phyloP scores from a whole-genome alignment of 2,888 invertebrate genomes.

The Drosophila buzzatii region DNA sequence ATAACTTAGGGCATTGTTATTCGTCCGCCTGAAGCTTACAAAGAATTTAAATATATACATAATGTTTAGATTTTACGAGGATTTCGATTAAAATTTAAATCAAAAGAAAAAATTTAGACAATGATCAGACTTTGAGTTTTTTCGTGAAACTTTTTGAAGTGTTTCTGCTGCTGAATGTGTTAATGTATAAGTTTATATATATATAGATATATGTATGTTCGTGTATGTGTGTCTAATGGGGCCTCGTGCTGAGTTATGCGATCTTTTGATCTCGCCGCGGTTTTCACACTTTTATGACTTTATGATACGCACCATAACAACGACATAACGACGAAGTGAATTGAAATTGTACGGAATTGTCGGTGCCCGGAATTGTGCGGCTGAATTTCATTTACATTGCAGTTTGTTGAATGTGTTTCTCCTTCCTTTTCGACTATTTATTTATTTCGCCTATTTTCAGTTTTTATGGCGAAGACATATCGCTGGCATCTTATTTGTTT shows the following conservation, averaged over 20 bases:
- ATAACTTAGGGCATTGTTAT: slow-evolving; percentile 1
- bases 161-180: slow-evolving; percentile 1
- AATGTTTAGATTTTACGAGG: slow-evolving; percentile 6
- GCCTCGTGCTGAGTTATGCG: slow-evolving; percentile 12
- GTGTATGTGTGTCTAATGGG: background rate
- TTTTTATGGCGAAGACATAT: slow-evolving; percentile 42
- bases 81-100: slow-evolving; percentile 16
- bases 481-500: slow-evolving; percentile 39
- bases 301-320: slow-evolving; percentile 71
- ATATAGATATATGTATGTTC: no score
- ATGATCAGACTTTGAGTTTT: slow-evolving; percentile 8
- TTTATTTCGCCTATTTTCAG: slow-evolving; percentile 63
- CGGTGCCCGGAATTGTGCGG: slow-evolving; percentile 15
- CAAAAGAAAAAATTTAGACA: slow-evolving; percentile 6
- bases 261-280: slow-evolving; percentile 71
- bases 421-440: slow-evolving; percentile 49
- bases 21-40: background rate
- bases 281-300: slow-evolving; percentile 77
- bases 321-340: slow-evolving; percentile 47
- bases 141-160: slow-evolving; percentile 7
- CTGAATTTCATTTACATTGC: slow-evolving; percentile 56
- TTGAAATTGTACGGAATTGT: slow-evolving; percentile 26
- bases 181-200: background rate
- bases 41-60: slow-evolving; percentile 8
- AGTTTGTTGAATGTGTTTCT: slow-evolving; percentile 22